Percentiles rank a stretch among this genome's conserved stretches.
Conservation (phyloP, 1,140 invertebrate genomes). For the Battus philenor region DNA sequence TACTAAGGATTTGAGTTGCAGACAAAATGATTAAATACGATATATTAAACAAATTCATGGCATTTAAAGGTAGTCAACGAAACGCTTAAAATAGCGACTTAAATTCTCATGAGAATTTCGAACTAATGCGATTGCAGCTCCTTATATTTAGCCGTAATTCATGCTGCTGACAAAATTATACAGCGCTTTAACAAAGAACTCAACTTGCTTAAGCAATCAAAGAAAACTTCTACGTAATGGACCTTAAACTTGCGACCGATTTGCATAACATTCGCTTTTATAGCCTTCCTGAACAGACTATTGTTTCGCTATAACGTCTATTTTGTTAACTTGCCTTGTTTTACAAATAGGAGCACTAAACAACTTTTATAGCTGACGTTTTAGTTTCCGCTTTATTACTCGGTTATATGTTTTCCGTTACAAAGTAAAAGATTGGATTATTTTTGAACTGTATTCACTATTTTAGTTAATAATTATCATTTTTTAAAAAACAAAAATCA, state of each 20-base stretch:
- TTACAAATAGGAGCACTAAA: conserved; percentile 14
- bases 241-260: conserved; percentile 25
- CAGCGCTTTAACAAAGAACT: conserved; percentile 30
- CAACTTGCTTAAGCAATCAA: conserved; percentile 29
- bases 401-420: conserved; percentile 8
- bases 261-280: conserved; percentile 38
- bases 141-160: conserved; percentile 17
- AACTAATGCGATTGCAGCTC: no score
- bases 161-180: conserved; percentile 31
- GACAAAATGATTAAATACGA: background rate
- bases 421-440: no score
- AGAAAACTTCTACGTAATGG: conserved; percentile 32
- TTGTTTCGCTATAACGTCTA: conserved; percentile 28
- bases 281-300: conserved; percentile 28
- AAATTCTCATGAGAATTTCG: no score
- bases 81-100: no score
- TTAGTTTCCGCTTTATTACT: conserved; percentile 12
- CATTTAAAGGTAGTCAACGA: background rate
- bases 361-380: conserved; percentile 13
- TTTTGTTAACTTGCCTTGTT: conserved; percentile 24
- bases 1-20: no score
- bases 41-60: background rate
- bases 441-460: no score
- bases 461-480: no score
- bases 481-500: no score